Base-by-base conservation (phyloP, 2,888 invertebrate species). In the Lasioglossum zephyrum region DNA sequence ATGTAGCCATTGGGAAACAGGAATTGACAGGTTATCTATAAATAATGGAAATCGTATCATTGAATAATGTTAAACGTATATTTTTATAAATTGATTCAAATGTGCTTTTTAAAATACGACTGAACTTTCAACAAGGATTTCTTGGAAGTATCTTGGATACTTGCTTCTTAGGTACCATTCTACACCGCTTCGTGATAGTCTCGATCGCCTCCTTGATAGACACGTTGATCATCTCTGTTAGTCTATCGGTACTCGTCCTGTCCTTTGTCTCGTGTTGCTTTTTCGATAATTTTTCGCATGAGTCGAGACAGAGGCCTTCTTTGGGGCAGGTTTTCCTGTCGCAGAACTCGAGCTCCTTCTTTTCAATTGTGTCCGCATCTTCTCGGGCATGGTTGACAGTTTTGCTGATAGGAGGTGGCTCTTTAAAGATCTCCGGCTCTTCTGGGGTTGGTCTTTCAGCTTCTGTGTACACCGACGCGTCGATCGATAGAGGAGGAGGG, bases 161-260 rank as follows among this genome's bases (percentile, higher is more conserved):
- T 90, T 82, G 90, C 88, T 86, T 91, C 89, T 80, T 87, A 89
- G 72, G 73, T 91, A 91, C 88, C 90, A 91, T 89, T 88, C 84
- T 84, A 75, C 88, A 89, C 60, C 91, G 88, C 77, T 89, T 89
- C n/a, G 91, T 91, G 26, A 93, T 90, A 57, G 79, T 91, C 74
- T 92, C 70, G 57, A 93, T 80, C 13, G 93, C 92, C 77, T 92
- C 91, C 79, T 93, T 93, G 63, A 92, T 91, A 57, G 92, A 92
- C 70, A 79, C 91, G 77, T 92, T 92, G 13, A 93, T 92, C 18
- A 93, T 88, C 69, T 92, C 91, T 13, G 84, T 91, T 22, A 93
- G 77, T 69, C 91, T 89, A 0, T 76, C 78, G 26, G 87, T 79
- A 36, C 81, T 86, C 6, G 87, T 77, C 31, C 86, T 83, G 36